Base-by-base conservation (phyloP, 2,888 invertebrate genomes). In the Agrotis clavis region DNA sequence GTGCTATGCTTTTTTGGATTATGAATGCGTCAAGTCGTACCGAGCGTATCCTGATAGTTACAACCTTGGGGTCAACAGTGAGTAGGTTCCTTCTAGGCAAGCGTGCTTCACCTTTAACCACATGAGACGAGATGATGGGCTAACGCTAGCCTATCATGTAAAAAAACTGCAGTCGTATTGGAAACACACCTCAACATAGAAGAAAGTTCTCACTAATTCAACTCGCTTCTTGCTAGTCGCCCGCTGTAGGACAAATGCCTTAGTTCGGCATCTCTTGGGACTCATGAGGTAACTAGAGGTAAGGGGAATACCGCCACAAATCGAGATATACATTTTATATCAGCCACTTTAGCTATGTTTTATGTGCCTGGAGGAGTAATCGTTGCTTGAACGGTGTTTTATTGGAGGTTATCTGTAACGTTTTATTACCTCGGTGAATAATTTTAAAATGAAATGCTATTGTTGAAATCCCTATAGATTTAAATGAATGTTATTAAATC, bases 311-410 rank as follows among this genome's bases (percentile, higher is more conserved):
- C 14, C 50, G 30, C 51, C 41, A n/a, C 47, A 67, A 67, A 69
- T 61, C 56, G 68, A 61, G 73, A 57, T 60, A 81, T 69, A 81
- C 50, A 77, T 80, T 73, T 62, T 80, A 67, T 64, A 77, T 41
- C 16, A 60, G 41, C 41, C 59, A 35, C 66, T 78, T 63, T 66
- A 56, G 62, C 51, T 48, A 53, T 45, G 48, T 14, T 51, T 54
- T 47, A 62, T 30, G 25, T 14, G 21, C 66, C 48, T 64, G 25
- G 6, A 47, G 53, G 56, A 50, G 47, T 63, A 62, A 67, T 72
- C 48, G 59, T n/a, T 48, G 53, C 11, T 7, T 41, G 45, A 14
- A 25, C 18, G 14, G 7, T 65, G 19, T 57, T 63, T 53, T 54
- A 59, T 53, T 4, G 41, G 14, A 25, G 41, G 25, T 41, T 47